These are phyloP conservation scores for Drosophila prostipennis DNA, from an alignment of 2,888 invertebrate genomes.

Conservation along the genomic window DNA sequence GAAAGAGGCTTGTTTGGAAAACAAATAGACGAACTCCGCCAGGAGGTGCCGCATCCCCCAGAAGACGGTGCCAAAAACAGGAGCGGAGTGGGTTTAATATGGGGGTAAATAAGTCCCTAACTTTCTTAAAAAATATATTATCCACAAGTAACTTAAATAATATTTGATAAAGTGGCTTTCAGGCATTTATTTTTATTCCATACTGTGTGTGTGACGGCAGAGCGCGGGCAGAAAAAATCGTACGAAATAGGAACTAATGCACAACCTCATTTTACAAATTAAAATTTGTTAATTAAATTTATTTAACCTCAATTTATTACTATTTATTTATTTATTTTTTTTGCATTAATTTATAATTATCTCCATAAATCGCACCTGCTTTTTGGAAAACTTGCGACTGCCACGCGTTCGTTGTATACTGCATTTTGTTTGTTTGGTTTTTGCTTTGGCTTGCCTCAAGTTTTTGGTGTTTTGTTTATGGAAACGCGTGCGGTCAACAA, in stretches of 20 bases:
- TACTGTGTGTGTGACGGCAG: too few relatives aligned
- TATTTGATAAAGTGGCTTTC: too few relatives aligned
- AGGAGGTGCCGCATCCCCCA: slow-evolving; percentile 7
- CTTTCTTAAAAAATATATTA: neutral
- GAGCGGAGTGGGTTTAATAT: slow-evolving; percentile 5
- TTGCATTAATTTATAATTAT: too few relatives aligned
- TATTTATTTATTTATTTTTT: too few relatives aligned
- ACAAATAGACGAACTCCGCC: slow-evolving; percentile 57
- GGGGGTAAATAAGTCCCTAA: neutral
- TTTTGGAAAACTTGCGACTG: slow-evolving; percentile 30
- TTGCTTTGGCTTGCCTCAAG: slow-evolving; percentile 48
- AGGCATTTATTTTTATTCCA: too few relatives aligned
- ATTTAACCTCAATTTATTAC: neutral
- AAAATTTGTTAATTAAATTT: too few relatives aligned
- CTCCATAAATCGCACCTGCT: slow-evolving; percentile 24
- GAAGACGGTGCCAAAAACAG: slow-evolving; percentile 21
- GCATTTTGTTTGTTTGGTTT: slow-evolving; percentile 58
- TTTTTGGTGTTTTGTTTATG: slow-evolving; percentile 69
- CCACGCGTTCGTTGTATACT: slow-evolving; percentile 54
- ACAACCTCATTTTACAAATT: too few relatives aligned
- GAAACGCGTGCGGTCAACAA: slow-evolving; percentile 75
- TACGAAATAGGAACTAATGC: too few relatives aligned
- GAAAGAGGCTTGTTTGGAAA: slow-evolving; percentile 72
- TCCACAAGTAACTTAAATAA: too few relatives aligned
- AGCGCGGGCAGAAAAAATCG: neutral